Evolutionary conservation across 2,888 invertebrate genomes (phyloP).

Genomic region (Rugalucina vietnamica): DNA sequence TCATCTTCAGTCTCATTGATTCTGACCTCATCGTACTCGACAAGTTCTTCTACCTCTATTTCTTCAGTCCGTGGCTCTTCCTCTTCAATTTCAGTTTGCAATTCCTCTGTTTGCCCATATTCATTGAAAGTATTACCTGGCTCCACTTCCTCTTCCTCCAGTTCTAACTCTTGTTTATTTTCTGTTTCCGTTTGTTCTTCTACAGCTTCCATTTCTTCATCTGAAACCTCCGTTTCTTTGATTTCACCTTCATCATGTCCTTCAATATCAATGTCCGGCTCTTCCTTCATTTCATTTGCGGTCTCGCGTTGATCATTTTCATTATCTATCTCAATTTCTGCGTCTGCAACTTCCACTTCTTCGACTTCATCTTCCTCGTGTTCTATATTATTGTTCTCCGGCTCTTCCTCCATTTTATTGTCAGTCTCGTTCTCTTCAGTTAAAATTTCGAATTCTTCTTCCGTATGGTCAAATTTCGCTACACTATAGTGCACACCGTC

Average conservation of each 20-base stretch:
- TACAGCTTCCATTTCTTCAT: no score
- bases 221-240: neutral
- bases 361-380: neutral
- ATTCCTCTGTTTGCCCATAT: no score
- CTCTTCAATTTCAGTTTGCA: neutral
- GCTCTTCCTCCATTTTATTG: neutral
- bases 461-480: no score
- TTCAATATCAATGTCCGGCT: neutral
- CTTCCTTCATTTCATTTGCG: neutral
- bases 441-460: no score
- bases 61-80: neutral
- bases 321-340: neutral
- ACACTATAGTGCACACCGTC: no score
- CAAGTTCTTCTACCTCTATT: neutral
- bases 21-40: no score
- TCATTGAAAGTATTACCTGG: neutral
- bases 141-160: neutral
- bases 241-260: neutral
- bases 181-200: neutral
- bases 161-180: neutral
- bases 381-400: neutral
- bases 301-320: neutral
- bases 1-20: neutral
- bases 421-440: no score
- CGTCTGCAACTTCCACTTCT: neutral